phyloP scores from a whole-genome alignment of 2,797 vertebrate genomes.

The Acanthurus lineatus region DNA sequence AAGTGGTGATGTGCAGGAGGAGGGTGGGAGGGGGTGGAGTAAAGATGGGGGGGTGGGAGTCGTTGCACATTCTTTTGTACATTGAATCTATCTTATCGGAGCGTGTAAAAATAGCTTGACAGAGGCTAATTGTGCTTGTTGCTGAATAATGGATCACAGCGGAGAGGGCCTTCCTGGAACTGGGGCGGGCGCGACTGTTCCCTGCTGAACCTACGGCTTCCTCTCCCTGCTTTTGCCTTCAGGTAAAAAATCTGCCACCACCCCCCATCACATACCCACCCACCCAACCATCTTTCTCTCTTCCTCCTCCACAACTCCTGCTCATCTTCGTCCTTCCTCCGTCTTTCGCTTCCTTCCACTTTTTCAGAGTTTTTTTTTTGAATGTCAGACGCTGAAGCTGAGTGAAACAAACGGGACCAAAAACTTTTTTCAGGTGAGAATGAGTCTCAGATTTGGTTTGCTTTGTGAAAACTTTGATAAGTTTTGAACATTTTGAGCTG shows the following conservation, averaged over 20 bases:
- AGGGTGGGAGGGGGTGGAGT: not conserved
- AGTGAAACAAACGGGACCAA: not conserved
- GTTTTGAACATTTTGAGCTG: not conserved
- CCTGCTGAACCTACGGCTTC: slow-evolving; percentile 81
- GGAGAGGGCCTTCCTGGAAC: slow-evolving; percentile 86
- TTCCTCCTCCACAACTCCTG: slow-evolving; percentile 19
- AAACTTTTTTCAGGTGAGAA: slow-evolving; percentile 4
- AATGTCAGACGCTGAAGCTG: not conserved
- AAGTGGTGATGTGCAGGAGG: slow-evolving; percentile 74
- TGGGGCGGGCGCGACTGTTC: slow-evolving; percentile 74
- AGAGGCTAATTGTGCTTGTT: slow-evolving; percentile 86
- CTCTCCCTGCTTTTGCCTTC: slow-evolving; percentile 82
- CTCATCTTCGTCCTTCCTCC: slow-evolving; percentile 29
- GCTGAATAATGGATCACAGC: slow-evolving; percentile 88
- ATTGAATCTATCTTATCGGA: slow-evolving; percentile 82
- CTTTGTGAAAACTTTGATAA: not conserved
- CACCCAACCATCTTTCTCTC: not conserved
- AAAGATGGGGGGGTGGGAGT: slow-evolving; percentile 8
- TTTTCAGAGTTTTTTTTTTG: slow-evolving; percentile 15
- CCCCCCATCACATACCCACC: not conserved
- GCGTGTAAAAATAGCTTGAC: slow-evolving; percentile 84
- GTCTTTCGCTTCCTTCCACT: slow-evolving; percentile 10
- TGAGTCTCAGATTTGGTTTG: not conserved
- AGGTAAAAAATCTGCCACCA: slow-evolving; percentile 86
- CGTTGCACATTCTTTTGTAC: slow-evolving; percentile 79